Evolutionary conservation across 1,140 invertebrate species (phyloP).

Genomic region (Rhopalosiphum padi): DNA sequence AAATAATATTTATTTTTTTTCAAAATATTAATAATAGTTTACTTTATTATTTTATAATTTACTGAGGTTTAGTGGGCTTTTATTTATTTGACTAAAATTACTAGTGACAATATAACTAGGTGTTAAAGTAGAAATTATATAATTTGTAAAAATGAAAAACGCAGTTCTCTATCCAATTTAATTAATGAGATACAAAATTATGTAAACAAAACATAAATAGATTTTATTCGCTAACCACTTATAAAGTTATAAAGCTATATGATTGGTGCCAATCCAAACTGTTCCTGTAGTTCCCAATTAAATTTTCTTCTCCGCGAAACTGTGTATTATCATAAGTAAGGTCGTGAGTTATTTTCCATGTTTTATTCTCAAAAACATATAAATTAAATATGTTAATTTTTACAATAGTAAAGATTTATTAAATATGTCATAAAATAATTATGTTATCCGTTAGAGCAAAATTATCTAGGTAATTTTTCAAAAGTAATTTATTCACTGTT

Average conservation of each 20-base stretch:
- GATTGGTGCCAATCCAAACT: neutral
- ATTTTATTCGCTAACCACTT: no score
- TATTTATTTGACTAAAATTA: neutral
- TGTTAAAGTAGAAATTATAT: neutral
- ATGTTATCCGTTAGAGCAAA: neutral
- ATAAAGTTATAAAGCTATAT: no score
- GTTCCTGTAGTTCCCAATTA: neutral
- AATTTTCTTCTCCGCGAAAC: neutral
- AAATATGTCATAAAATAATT: no score
- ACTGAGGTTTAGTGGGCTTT: neutral
- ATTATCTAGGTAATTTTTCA: neutral
- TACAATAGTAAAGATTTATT: no score
- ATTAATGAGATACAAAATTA: neutral
- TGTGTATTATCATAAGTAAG: neutral
- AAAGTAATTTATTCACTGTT: neutral
- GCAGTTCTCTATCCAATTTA: neutral
- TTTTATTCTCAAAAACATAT: neutral
- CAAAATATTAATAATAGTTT: neutral
- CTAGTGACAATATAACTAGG: neutral
- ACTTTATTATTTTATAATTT: neutral
- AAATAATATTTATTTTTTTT: neutral
- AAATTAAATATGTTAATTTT: no score
- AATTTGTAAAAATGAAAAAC: neutral
- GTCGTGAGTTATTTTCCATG: neutral
- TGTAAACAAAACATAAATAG: neutral